phyloP scores from a whole-genome alignment of 2,113 vertebrate species.

The Rhea pennata region DNA sequence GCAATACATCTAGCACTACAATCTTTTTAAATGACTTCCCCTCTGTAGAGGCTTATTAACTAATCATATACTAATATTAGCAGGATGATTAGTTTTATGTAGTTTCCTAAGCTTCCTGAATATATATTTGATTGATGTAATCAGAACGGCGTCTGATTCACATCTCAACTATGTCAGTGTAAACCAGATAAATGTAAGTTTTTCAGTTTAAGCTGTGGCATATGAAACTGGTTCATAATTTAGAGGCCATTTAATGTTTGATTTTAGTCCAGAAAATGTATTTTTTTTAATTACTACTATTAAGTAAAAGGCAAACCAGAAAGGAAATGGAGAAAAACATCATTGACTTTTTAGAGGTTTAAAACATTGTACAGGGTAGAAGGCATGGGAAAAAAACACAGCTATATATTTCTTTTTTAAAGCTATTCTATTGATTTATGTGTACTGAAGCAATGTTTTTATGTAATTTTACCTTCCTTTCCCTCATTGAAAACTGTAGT shows the following conservation, averaged over 20 bases:
- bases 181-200: background rate
- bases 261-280: background rate
- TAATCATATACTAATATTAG: slow-evolving; percentile 54
- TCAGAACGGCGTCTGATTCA: slow-evolving; percentile 46
- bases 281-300: background rate
- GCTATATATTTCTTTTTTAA: background rate
- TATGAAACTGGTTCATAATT: background rate
- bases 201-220: slow-evolving; percentile 1
- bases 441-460: background rate
- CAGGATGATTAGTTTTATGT: slow-evolving; percentile 45
- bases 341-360: background rate
- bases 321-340: background rate
- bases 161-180: background rate
- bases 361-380: background rate
- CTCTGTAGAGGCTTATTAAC: slow-evolving; percentile 42
- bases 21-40: slow-evolving; percentile 28
- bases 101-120: slow-evolving; percentile 53
- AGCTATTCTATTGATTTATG: background rate
- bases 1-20: background rate
- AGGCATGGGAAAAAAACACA: background rate
- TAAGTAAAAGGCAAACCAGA: background rate
- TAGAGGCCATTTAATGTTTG: background rate
- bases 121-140: slow-evolving; percentile 57
- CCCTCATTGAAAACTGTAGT: background rate
- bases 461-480: background rate